Conservation (phyloP, 2,113 vertebrate species). For the Grammomys dolichurus region DNA sequence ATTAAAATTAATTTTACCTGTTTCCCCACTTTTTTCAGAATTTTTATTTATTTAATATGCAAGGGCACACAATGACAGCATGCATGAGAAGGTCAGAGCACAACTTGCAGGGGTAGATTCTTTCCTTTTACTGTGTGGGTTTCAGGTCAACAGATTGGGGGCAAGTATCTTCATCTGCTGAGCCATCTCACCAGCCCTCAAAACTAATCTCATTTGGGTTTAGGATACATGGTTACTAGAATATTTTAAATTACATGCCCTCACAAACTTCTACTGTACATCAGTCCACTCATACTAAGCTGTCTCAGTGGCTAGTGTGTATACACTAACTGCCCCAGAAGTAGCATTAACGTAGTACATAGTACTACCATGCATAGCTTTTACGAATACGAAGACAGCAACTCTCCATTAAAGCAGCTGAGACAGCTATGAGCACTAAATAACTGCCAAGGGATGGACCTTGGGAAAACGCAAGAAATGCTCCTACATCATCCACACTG, state of each 20-base stretch:
- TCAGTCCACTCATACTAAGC: background rate
- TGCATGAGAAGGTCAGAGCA: background rate
- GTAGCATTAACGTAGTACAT: background rate
- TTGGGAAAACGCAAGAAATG: constrained; percentile 11
- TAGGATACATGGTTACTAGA: background rate
- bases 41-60: background rate
- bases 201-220: background rate
- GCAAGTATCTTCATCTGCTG: background rate
- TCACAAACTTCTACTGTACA: background rate
- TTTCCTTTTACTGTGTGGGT: background rate
- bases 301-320: background rate
- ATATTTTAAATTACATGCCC: background rate
- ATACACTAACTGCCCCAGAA: background rate
- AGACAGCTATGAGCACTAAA: background rate
- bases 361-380: background rate
- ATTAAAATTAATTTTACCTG: constrained; percentile 51
- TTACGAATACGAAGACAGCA: background rate
- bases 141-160: background rate
- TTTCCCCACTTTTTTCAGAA: background rate
- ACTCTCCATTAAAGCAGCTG: background rate
- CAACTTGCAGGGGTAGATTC: background rate
- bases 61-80: background rate
- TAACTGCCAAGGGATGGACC: background rate
- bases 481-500: background rate
- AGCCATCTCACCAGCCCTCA: background rate